Evolutionary conservation across 2,888 invertebrate species (phyloP).

Genomic region (Sphecodes monilicornis): DNA sequence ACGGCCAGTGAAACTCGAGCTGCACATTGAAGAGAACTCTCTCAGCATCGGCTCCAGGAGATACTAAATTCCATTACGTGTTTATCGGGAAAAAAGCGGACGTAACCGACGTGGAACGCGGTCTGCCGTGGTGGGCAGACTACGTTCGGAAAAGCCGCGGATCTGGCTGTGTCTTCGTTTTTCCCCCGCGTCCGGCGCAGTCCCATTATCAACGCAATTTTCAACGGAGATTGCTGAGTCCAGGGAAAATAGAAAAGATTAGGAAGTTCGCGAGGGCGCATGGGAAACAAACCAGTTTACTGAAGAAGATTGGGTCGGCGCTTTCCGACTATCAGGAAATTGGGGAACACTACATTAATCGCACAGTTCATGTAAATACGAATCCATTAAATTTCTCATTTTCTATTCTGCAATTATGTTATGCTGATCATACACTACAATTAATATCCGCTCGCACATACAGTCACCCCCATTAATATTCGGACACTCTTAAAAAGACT

Average conservation of each 20-base stretch:
- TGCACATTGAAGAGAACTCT: constrained; percentile 20
- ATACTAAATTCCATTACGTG: constrained; percentile 68
- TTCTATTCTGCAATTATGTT: background rate
- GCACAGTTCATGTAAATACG: background rate
- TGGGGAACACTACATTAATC: background rate
- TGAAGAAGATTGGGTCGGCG: background rate
- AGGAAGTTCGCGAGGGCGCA: background rate
- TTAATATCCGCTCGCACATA: too few relatives aligned
- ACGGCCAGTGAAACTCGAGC: constrained; percentile 50
- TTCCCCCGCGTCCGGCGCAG: background rate
- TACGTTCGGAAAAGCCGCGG: constrained; percentile 29
- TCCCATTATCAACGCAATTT: constrained; percentile 49
- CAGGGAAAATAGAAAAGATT: constrained; percentile 32
- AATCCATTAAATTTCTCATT: background rate
- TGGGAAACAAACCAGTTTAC: constrained; percentile 3
- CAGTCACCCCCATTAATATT: too few relatives aligned
- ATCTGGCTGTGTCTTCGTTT: constrained; percentile 27
- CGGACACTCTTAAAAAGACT: too few relatives aligned
- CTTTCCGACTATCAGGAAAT: background rate
- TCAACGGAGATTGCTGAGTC: constrained; percentile 36
- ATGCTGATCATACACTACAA: too few relatives aligned
- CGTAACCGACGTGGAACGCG: constrained; percentile 16
- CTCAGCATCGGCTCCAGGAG: constrained; percentile 40
- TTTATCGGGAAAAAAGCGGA: constrained; percentile 53
- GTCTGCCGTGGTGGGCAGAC: background rate